These are phyloP conservation scores for Saguinus midas DNA, from an alignment of 2,113 vertebrate genomes.

Conservation along the genomic window DNA sequence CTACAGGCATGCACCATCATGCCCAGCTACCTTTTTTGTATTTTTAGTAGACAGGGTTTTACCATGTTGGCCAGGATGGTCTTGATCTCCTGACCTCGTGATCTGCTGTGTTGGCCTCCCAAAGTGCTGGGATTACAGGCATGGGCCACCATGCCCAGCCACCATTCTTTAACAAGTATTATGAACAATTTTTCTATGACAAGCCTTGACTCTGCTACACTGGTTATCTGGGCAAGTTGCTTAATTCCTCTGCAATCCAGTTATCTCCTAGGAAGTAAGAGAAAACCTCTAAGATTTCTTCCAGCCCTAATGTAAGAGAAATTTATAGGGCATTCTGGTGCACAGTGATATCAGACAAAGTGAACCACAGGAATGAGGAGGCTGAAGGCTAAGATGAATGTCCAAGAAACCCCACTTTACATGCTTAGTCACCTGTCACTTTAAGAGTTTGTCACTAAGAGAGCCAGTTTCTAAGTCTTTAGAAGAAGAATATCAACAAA, in stretches of 20 bases:
- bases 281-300: not conserved
- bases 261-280: not conserved
- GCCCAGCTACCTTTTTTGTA: no score
- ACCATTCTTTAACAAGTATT: not conserved
- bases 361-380: not conserved
- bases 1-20: no score
- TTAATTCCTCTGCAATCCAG: not conserved
- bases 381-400: not conserved
- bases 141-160: no score
- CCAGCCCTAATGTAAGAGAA: not conserved
- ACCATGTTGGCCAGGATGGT: no score
- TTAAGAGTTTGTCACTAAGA: constrained; percentile 26
- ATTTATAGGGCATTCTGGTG: not conserved
- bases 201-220: not conserved
- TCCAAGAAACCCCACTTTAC: not conserved
- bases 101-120: no score
- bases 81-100: no score
- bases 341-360: not conserved
- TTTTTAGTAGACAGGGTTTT: no score
- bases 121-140: no score
- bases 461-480: constrained; percentile 18
- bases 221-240: not conserved
- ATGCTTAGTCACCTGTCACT: constrained; percentile 5
- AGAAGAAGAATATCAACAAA: constrained; percentile 48
- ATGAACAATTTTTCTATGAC: not conserved